A percentile compares a stretch with the other conserved stretches of the same genome.
phyloP scores from a whole-genome alignment of 2,113 vertebrate genomes.

The Rattus norvegicus region DNA sequence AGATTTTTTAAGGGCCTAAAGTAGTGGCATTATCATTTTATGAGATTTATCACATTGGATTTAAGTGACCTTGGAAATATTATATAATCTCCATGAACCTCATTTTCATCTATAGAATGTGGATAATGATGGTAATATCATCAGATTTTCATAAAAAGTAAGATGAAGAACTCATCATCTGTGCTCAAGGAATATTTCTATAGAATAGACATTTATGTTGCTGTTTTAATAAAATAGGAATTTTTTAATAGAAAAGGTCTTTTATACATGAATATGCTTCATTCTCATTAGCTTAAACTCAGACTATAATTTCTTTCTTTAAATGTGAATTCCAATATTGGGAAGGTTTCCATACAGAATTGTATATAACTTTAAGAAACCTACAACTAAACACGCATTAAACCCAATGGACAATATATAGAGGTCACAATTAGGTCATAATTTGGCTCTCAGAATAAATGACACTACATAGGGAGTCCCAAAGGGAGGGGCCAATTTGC shows the following conservation, averaged over 20 bases:
- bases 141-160: background rate
- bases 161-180: background rate
- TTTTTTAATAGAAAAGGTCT: background rate
- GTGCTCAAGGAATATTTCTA: background rate
- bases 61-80: background rate
- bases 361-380: background rate
- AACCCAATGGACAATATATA: background rate
- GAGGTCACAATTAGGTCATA: background rate
- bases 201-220: background rate
- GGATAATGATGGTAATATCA: background rate
- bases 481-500: background rate
- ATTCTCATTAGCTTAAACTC: conserved; percentile 17
- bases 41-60: background rate
- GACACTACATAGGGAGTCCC: background rate
- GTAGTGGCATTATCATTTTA: background rate
- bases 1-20: background rate
- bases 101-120: conserved; percentile 18
- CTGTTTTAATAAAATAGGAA: background rate
- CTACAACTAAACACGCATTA: background rate
- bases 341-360: background rate
- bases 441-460: background rate
- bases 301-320: background rate
- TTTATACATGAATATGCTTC: background rate
- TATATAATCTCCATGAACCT: background rate
- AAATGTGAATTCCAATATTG: background rate